Evolutionary conservation across 1,140 invertebrate species (phyloP).

Genomic region (Apis cerana): DNA sequence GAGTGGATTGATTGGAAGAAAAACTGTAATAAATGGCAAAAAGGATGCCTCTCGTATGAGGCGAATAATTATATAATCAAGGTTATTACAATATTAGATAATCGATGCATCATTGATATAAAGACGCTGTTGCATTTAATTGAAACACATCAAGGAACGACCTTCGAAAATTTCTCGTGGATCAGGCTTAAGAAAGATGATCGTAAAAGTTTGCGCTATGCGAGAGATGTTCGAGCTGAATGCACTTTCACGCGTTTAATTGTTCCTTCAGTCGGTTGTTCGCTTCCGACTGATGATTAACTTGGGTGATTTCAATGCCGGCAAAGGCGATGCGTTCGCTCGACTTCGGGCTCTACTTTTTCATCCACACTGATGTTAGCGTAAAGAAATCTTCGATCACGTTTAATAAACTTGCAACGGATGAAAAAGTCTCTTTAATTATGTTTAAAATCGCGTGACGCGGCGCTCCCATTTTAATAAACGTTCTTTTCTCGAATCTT

Average conservation of each 20-base stretch:
- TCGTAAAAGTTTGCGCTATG: not conserved
- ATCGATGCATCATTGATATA: conserved; percentile 49
- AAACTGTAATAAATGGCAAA: conserved; percentile 30
- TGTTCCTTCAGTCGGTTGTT: conserved; percentile 10
- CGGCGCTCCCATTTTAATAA: not conserved
- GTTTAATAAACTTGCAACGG: conserved; percentile 19
- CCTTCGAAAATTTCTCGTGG: not conserved
- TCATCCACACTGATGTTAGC: not conserved
- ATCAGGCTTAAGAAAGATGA: not conserved
- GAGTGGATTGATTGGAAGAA: conserved; percentile 8
- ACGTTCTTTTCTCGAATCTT: not conserved
- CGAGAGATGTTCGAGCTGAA: not conserved
- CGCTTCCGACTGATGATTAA: conserved; percentile 3
- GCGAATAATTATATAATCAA: conserved; percentile 61
- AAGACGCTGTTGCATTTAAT: not conserved
- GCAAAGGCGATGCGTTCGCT: conserved; percentile 6
- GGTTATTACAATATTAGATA: conserved; percentile 52
- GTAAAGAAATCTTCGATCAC: conserved; percentile 1
- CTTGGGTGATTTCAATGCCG: conserved; percentile 43
- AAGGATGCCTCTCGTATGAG: conserved; percentile 23
- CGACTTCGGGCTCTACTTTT: not conserved
- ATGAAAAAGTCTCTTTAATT: conserved; percentile 23
- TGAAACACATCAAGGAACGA: not conserved
- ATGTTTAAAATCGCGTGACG: conserved; percentile 31
- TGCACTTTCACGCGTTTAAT: conserved; percentile 18